Conservation (phyloP, 37 sponge, comb jelly and placozoan genomes). For the Halisarca cf. caerulea region DNA sequence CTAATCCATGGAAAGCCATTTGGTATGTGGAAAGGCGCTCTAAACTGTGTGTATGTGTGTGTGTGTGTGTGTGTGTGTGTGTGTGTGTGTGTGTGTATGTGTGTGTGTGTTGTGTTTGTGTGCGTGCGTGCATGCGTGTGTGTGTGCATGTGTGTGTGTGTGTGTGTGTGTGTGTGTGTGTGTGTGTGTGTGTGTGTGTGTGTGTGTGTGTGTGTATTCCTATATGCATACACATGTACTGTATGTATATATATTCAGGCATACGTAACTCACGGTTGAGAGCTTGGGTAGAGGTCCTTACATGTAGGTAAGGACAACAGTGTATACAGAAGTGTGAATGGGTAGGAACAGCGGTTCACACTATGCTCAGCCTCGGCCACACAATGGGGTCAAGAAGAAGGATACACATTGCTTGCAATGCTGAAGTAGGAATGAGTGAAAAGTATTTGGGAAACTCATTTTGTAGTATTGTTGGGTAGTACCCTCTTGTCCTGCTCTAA, state of each 20-base stretch:
- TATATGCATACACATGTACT: not conserved
- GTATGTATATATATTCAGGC: too few relatives aligned
- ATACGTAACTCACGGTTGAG: too few relatives aligned
- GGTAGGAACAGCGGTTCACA: not conserved
- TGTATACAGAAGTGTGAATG: not conserved
- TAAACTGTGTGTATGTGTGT: constrained; percentile 3
- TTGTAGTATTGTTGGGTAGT: too few relatives aligned
- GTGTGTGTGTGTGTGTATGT: constrained; percentile 1
- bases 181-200: constrained; percentile 13
- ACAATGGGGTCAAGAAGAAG: too few relatives aligned
- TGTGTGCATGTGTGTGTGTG: constrained; percentile 31
- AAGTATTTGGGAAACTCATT: too few relatives aligned
- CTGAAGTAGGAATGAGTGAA: too few relatives aligned
- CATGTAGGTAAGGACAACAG: too few relatives aligned
- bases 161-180: constrained; percentile 42
- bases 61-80: constrained; percentile 17
- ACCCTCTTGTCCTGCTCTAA: too few relatives aligned
- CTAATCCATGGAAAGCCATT: not conserved
- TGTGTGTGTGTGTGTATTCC: constrained; percentile 6
- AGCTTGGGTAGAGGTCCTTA: too few relatives aligned
- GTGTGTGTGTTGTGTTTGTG: not conserved
- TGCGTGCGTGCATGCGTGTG: not conserved
- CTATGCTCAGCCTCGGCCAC: not conserved
- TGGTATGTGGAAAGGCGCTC: too few relatives aligned
- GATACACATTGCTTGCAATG: too few relatives aligned